Percentiles rank a stretch among this genome's conserved stretches.
Evolutionary conservation across 2,797 vertebrate species (phyloP).

Genomic region (Anguilla megastoma): DNA sequence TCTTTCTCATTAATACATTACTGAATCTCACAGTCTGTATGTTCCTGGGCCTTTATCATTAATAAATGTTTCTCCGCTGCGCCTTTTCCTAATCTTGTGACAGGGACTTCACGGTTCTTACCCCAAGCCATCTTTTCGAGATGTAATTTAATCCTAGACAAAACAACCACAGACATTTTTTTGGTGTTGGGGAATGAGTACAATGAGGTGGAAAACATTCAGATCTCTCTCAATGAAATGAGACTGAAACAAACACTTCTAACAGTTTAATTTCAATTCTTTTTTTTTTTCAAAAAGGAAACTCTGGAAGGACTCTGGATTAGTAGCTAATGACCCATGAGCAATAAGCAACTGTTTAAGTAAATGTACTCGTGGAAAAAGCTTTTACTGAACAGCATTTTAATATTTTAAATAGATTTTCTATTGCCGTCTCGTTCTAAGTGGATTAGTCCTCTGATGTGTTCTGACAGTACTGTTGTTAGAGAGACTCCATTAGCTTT

Average conservation of each 20-base stretch:
- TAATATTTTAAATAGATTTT: constrained; percentile 99
- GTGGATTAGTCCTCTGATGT: constrained; percentile 97
- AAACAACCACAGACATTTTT: constrained; percentile 68
- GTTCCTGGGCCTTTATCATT: constrained; percentile 64
- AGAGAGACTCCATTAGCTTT: constrained; percentile 98
- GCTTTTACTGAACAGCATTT: constrained; percentile 95
- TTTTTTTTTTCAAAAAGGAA: constrained; percentile 78
- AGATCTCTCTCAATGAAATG: constrained; percentile 68
- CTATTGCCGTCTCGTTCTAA: constrained; percentile 85
- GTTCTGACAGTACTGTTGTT: constrained; percentile 96
- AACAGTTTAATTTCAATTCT: constrained; percentile 86
- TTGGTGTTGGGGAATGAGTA: constrained; percentile 64
- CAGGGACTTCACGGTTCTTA: constrained; percentile 67
- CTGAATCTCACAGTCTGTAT: constrained; percentile 43
- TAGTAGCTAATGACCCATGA: constrained; percentile 95
- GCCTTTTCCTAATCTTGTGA: constrained; percentile 61
- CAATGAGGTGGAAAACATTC: constrained; percentile 56
- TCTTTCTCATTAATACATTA: constrained; percentile 50
- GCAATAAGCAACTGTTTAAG: constrained; percentile 98
- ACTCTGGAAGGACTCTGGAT: constrained; percentile 83
- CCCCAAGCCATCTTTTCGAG: constrained; percentile 64
- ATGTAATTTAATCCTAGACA: constrained; percentile 75
- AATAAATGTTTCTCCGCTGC: constrained; percentile 62
- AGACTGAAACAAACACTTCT: constrained; percentile 76
- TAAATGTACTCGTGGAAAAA: constrained; percentile 84